phyloP scores from a whole-genome alignment of 2,888 invertebrate species.

The Cyclophora punctaria region DNA sequence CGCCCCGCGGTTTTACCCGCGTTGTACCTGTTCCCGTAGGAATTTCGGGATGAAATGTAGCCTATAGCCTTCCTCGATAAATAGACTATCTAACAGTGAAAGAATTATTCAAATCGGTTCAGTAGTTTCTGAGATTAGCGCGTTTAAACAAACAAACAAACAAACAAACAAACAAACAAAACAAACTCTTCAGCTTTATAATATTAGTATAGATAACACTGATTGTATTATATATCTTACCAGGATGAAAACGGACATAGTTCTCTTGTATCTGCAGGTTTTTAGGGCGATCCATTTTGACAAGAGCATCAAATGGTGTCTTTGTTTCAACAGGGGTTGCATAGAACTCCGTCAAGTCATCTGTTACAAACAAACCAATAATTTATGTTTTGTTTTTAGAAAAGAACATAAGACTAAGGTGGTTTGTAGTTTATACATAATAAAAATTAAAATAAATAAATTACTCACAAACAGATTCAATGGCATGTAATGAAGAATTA shows the following conservation, averaged over 20 bases:
- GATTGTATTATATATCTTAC: slow-evolving; percentile 42
- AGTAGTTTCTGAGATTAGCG: no score
- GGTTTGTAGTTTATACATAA: neutral
- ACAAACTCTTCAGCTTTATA: no score
- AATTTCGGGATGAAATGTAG: no score
- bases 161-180: no score
- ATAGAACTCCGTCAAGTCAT: slow-evolving; percentile 83
- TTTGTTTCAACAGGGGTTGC: slow-evolving; percentile 79
- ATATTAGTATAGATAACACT: no score
- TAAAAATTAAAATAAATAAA: neutral
- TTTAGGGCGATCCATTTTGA: slow-evolving; percentile 83
- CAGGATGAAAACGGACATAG: slow-evolving; percentile 88
- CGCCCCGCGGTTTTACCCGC: no score
- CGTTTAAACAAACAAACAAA: no score
- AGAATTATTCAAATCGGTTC: no score
- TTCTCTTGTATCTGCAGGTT: slow-evolving; percentile 91
- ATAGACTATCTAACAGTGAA: no score
- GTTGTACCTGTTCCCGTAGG: no score
- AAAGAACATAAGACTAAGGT: no score
- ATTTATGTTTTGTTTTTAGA: neutral
- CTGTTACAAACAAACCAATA: slow-evolving; percentile 42
- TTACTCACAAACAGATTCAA: slow-evolving; percentile 79
- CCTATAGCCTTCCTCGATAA: no score
- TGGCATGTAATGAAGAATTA: slow-evolving; percentile 85
- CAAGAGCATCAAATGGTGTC: slow-evolving; percentile 84